phyloP scores from a whole-genome alignment of 2,797 vertebrate genomes.

The Pyrocephalus nanus region DNA sequence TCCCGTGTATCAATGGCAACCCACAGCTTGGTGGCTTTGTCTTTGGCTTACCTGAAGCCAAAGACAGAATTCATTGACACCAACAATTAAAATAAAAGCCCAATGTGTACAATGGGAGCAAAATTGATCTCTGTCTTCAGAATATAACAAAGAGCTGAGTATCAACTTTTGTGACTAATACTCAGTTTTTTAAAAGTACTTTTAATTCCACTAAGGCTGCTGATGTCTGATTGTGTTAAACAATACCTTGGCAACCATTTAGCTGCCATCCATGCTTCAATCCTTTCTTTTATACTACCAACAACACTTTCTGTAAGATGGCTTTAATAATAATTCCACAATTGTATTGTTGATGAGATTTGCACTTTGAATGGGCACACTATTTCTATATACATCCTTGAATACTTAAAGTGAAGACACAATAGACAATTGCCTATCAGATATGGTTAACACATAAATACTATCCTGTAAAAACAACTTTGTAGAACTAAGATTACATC shows the following conservation, averaged over 20 bases:
- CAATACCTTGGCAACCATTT: not conserved
- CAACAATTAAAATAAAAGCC: not conserved
- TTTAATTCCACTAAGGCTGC: not conserved
- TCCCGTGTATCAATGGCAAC: not conserved
- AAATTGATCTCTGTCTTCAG: not conserved
- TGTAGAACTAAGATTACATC: not conserved
- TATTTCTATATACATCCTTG: not conserved
- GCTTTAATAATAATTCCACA: not conserved
- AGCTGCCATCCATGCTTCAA: not conserved
- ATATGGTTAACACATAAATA: not conserved
- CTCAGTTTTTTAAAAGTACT: not conserved
- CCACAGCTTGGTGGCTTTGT: not conserved
- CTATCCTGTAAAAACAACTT: not conserved
- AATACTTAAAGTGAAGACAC: not conserved
- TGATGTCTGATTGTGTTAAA: constrained; percentile 10
- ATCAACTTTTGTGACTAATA: not conserved
- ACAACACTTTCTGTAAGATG: not conserved
- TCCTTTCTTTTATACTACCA: not conserved
- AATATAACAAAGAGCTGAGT: accelerated
- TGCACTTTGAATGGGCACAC: not conserved
- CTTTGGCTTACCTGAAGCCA: not conserved
- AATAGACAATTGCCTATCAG: not conserved
- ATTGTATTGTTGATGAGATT: not conserved
- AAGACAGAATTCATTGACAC: not conserved
- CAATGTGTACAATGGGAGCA: not conserved